A percentile compares a stretch with the other conserved stretches of the same genome.
Conservation (phyloP, 2,797 vertebrate species). For the Arctocebus calabarensis region DNA sequence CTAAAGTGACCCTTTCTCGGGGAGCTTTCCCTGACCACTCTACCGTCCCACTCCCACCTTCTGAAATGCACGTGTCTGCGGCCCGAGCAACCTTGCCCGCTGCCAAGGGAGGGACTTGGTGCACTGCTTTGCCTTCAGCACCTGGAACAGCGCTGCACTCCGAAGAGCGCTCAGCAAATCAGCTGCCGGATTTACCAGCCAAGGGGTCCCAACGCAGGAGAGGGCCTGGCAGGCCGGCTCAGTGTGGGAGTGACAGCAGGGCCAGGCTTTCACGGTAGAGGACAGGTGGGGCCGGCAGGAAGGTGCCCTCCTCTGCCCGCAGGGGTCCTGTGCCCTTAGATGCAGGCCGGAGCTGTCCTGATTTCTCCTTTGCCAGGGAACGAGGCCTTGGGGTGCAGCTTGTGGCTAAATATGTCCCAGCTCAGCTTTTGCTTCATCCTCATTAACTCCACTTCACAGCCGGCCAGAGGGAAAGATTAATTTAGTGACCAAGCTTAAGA, state of each 20-base stretch:
- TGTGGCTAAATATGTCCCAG: constrained; percentile 58
- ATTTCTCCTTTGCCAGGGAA: constrained; percentile 22
- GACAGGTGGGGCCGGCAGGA: neutral
- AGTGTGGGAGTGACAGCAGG: neutral
- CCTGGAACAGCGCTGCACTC: neutral
- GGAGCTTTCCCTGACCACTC: neutral
- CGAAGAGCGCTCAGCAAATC: neutral
- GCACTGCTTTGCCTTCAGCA: neutral
- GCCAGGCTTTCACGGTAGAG: neutral
- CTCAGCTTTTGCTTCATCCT: constrained; percentile 60
- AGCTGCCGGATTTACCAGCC: neutral
- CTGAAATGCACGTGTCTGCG: neutral
- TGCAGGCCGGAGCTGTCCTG: constrained; percentile 52
- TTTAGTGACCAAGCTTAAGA: constrained; percentile 65
- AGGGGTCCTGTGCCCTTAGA: neutral
- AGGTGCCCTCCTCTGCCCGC: constrained; percentile 9
- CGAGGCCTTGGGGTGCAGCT: neutral
- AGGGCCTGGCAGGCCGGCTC: neutral
- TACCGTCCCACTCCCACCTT: accelerated
- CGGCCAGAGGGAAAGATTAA: constrained; percentile 49
- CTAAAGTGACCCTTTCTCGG: neutral
- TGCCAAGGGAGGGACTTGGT: neutral
- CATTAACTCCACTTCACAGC: constrained; percentile 53
- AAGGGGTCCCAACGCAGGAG: neutral
- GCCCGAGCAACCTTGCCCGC: neutral